A percentile compares a stretch with the other conserved stretches of the same genome.
Conservation (phyloP, 2,888 invertebrate species). For the Papilio demoleus region DNA sequence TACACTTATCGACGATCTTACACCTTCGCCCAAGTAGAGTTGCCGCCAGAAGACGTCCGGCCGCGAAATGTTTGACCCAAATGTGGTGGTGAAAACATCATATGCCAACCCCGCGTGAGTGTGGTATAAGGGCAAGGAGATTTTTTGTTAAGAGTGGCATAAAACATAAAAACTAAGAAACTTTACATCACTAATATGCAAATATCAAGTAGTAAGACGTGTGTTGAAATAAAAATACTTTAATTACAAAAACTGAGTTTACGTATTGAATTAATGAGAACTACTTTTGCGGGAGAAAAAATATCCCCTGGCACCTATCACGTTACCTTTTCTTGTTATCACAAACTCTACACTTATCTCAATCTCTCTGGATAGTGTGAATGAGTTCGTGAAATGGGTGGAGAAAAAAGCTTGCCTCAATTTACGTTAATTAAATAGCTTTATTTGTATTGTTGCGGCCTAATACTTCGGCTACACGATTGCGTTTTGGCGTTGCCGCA, state of each 20-base stretch:
- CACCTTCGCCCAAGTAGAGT: too few relatives aligned
- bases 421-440: slow-evolving; percentile 12
- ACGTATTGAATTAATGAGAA: slow-evolving; percentile 32
- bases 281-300: slow-evolving; percentile 2
- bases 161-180: neutral
- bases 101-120: too few relatives aligned
- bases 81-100: too few relatives aligned
- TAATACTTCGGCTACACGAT: too few relatives aligned
- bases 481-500: too few relatives aligned
- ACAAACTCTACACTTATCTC: slow-evolving; percentile 12
- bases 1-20: too few relatives aligned
- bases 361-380: slow-evolving; percentile 6
- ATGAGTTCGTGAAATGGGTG: neutral
- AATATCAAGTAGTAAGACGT: slow-evolving; percentile 31
- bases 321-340: slow-evolving; percentile 31
- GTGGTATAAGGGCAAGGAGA: too few relatives aligned
- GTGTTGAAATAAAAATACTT: slow-evolving; percentile 28
- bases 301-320: neutral
- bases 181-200: slow-evolving; percentile 24
- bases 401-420: neutral
- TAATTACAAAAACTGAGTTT: slow-evolving; percentile 25
- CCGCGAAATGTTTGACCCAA: too few relatives aligned
- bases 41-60: too few relatives aligned
- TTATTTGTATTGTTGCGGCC: neutral
- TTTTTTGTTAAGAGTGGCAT: too few relatives aligned